Percentiles rank a stretch among this genome's conserved stretches.
These are phyloP conservation scores for Thalassarche chlororhynchos DNA, from an alignment of 2,113 vertebrate species.

Conservation along the genomic window DNA sequence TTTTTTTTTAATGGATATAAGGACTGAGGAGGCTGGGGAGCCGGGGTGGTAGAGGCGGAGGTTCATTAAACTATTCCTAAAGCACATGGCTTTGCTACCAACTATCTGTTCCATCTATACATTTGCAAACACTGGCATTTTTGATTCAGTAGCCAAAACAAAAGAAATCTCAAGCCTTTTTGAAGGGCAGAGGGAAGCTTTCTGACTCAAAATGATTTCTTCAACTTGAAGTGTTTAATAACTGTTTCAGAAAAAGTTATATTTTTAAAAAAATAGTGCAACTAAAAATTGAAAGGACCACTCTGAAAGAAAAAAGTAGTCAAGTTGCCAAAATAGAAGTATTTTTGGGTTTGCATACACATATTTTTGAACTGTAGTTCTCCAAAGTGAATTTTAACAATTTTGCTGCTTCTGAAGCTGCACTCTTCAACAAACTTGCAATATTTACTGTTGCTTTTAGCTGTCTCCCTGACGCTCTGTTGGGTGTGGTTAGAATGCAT, in stretches of 20 bases:
- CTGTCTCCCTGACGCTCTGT: not conserved
- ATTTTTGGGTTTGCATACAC: not conserved
- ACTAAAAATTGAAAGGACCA: not conserved
- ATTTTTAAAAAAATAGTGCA: not conserved
- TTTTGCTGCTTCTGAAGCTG: not conserved
- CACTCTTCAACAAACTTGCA: not conserved
- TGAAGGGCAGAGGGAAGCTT: not conserved
- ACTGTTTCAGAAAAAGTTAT: not conserved
- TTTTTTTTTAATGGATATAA: too few relatives aligned
- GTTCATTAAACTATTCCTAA: not conserved
- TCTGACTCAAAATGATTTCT: not conserved
- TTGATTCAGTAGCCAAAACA: not conserved
- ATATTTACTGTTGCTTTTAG: not conserved
- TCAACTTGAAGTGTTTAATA: not conserved
- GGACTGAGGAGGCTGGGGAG: too few relatives aligned
- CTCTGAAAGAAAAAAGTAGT: not conserved
- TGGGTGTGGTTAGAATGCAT: not conserved
- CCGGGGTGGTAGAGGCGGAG: not conserved
- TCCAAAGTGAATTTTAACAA: not conserved
- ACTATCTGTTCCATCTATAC: not conserved
- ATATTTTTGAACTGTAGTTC: not conserved
- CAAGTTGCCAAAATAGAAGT: not conserved
- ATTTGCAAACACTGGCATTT: not conserved
- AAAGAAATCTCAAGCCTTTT: not conserved
- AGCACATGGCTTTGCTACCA: not conserved